Conservation (phyloP, 2,797 vertebrate species). For the Morus bassanus region DNA sequence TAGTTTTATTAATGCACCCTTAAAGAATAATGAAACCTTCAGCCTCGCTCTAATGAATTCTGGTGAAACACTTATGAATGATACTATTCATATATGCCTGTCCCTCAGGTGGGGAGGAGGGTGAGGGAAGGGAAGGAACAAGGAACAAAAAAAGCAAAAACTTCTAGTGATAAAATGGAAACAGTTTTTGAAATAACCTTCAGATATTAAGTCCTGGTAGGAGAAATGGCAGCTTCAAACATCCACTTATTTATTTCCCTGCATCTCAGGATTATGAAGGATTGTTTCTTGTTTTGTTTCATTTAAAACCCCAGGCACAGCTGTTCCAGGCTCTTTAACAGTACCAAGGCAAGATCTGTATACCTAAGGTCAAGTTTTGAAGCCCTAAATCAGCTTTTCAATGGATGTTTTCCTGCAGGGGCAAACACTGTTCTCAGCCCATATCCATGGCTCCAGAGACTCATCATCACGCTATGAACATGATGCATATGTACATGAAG, state of each 20-base stretch:
- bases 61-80: conserved; percentile 49
- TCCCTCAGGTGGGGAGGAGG: conserved; percentile 37
- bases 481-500: not conserved
- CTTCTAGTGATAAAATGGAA: not conserved
- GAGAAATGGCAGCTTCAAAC: conserved; percentile 29
- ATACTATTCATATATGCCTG: conserved; percentile 30
- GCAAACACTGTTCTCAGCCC: not conserved
- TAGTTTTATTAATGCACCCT: conserved; percentile 70
- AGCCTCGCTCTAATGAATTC: conserved; percentile 63
- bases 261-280: not conserved
- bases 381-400: not conserved
- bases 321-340: not conserved
- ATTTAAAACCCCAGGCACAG: not conserved
- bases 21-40: conserved; percentile 74
- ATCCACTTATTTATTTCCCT: not conserved
- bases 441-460: not conserved
- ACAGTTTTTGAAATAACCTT: conserved; percentile 7
- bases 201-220: not conserved
- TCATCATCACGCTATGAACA: not conserved
- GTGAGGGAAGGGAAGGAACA: not conserved
- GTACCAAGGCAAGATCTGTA: not conserved
- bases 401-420: not conserved
- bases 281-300: not conserved
- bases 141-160: not conserved
- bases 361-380: not conserved